Evolutionary conservation across 2,797 vertebrate species (phyloP).

Genomic region (Erithacus rubecula): DNA sequence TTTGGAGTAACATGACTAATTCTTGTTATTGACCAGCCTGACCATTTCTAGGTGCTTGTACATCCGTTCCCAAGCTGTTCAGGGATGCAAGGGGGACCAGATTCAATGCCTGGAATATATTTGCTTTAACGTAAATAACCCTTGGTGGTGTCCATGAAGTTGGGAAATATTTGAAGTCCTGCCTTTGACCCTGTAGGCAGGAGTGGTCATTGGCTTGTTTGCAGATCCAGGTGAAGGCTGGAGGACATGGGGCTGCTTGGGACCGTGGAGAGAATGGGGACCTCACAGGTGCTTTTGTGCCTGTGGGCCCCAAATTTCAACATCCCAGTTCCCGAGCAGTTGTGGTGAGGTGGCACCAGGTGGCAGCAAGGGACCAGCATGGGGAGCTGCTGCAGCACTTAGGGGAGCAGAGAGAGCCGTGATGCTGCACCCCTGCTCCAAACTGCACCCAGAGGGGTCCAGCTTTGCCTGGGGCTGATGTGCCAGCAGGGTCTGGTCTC

Average conservation of each 20-base stretch:
- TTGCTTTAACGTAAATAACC: conserved; percentile 5
- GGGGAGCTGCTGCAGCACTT: background rate
- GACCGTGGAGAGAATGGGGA: background rate
- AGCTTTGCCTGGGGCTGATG: background rate
- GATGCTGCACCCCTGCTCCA: background rate
- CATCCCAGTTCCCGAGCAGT: background rate
- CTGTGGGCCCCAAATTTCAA: background rate
- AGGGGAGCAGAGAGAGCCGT: background rate
- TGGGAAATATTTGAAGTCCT: conserved; percentile 38
- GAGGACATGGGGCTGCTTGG: background rate
- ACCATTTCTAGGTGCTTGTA: background rate
- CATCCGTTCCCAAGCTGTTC: background rate
- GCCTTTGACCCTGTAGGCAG: background rate
- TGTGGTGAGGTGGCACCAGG: background rate
- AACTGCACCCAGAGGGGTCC: background rate
- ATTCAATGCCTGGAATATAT: background rate
- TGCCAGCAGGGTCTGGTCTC: background rate
- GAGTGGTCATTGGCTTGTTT: conserved; percentile 4
- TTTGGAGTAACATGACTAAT: background rate
- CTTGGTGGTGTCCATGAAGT: background rate
- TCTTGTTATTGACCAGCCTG: background rate
- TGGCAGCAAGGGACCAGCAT: conserved; percentile 24
- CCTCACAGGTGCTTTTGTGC: background rate
- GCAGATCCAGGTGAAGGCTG: background rate
- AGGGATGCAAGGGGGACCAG: background rate